Base-by-base conservation (phyloP, 2,888 invertebrate genomes). In the Falcaria lacertinaria region DNA sequence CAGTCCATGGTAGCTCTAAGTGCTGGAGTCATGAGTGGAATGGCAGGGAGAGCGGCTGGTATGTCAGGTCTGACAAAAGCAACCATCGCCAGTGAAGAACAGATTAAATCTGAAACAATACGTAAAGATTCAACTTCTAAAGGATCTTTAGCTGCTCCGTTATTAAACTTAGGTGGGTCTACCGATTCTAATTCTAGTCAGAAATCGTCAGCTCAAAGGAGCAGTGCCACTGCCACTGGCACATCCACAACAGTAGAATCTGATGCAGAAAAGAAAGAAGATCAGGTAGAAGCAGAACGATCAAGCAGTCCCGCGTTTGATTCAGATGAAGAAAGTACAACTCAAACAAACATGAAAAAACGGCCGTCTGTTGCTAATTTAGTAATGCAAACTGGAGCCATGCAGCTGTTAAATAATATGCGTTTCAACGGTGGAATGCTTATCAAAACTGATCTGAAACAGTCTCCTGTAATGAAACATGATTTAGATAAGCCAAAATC, bases 271-370 rank as follows among this genome's bases (percentile, higher is more conserved):
- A 90, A 84, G 50, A 89, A 78, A 67, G 84, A 89, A 69, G 83
- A 82, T 55, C 88, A 86, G 53, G 82, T 89, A 7, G 91, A 94
- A 68, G 90, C 92, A 33, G 94, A 96, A 71, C 90, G 97, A 34
- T 97, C 97, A 0, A 97, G 97, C 66, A 97, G 97, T 73, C 93
- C 97, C 0, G 97, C 97, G 0, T 98, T 98, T 72, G 98, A 98
- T 64, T 98, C 98, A 0, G 98, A 98, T 70, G 97, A 98, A 50
- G 98, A 98, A 66, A 94, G 95, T 50, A 93, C 93, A 0, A 90
- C 91, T 0, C 92, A 91, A 50, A 81, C 89, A 0, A 90, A 90
- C 43, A 63, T 87, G 0, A 91, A 91, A 50, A 93, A 93, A 66
- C 85, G 93, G 35, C 91, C 93, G 0, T 93, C 93, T 0, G 88